Evolutionary conservation across 1,140 invertebrate species (phyloP).

Genomic region (Drosophila novamexicana): DNA sequence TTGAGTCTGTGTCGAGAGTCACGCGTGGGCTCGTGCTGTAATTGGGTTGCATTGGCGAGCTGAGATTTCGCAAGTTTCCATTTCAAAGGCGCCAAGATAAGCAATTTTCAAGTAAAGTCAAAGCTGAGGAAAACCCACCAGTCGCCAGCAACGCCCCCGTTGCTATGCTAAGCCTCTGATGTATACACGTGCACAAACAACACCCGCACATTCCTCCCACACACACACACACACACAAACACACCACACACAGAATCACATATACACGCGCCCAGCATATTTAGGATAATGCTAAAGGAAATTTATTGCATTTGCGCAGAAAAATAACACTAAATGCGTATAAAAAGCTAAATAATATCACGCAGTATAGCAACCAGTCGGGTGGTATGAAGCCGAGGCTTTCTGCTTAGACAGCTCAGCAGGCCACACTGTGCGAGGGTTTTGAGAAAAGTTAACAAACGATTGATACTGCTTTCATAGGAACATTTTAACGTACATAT

Average conservation of each 20-base stretch:
- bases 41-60: constrained; percentile 39
- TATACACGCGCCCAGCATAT: constrained; percentile 28
- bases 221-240: constrained; percentile 4
- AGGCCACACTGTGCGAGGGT: not conserved
- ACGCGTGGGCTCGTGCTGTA: constrained; percentile 30
- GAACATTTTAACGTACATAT: too few relatives aligned
- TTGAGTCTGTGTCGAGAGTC: constrained; percentile 42
- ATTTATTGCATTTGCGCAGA: constrained; percentile 72
- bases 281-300: constrained; percentile 72
- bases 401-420: not conserved
- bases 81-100: constrained; percentile 6
- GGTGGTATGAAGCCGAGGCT: not conserved
- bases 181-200: constrained; percentile 8
- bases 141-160: constrained; percentile 1
- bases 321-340: constrained; percentile 67
- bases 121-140: not conserved
- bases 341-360: constrained; percentile 69
- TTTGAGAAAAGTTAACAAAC: not conserved
- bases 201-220: not conserved
- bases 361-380: constrained; percentile 18
- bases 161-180: constrained; percentile 24
- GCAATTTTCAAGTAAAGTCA: constrained; percentile 23
- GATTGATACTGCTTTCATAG: not conserved
- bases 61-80: constrained; percentile 20
- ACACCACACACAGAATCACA: constrained; percentile 14